Percentiles rank a stretch among this genome's conserved stretches.
Conservation (phyloP, 2,888 invertebrate species). For the Bimastos eiseni region DNA sequence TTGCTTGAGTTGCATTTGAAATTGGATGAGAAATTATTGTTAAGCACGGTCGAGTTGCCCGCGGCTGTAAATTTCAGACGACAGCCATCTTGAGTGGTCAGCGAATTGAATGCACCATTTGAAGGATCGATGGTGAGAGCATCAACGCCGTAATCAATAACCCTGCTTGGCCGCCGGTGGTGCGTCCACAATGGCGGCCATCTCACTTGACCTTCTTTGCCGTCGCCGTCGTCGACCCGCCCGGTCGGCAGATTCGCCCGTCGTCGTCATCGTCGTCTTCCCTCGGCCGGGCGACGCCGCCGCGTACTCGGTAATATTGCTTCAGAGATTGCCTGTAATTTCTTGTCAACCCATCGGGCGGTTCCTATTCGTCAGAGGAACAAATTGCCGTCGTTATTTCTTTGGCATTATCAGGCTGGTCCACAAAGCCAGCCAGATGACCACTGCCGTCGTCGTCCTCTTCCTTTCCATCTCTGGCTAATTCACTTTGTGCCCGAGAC, state of each 20-base stretch:
- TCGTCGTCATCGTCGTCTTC: too few species aligned
- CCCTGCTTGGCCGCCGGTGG: neutral
- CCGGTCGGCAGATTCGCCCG: too few species aligned
- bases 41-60: neutral
- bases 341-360: constrained; percentile 5
- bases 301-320: neutral
- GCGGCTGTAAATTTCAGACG: neutral
- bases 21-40: constrained; percentile 13
- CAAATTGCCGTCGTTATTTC: constrained; percentile 7
- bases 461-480: neutral
- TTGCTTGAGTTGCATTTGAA: constrained; percentile 6
- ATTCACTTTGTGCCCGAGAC: neutral
- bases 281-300: neutral
- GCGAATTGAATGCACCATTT: constrained; percentile 13
- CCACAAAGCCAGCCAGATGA: neutral
- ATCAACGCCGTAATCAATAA: neutral
- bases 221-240: neutral
- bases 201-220: constrained; percentile 1
- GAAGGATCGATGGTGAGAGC: neutral
- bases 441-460: neutral
- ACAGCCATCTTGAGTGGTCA: constrained; percentile 21
- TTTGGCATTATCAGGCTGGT: neutral
- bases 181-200: neutral
- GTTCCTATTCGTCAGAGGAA: neutral
- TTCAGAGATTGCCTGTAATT: constrained; percentile 6